Evolutionary conservation across 35 echinoderm and acorn worm species (phyloP), one percentile per base, ranked within the genome.

Genomic region (Stichopus chloronotus): DNA sequence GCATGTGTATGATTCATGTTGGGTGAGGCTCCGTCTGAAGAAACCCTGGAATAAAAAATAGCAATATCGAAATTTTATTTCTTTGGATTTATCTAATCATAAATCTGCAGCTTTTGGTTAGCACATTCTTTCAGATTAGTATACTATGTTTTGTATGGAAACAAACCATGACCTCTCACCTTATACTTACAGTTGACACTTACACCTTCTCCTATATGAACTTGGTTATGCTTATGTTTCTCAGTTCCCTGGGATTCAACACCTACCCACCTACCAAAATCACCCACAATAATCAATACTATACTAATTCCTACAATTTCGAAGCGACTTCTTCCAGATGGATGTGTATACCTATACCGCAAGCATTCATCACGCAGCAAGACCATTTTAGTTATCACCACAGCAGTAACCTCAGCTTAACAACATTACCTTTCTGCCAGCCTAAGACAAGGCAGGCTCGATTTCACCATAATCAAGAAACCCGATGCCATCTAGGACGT

Each of bases 1-100:
- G 76, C 97, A 99, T 63, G 97, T 99, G 83, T 99, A 99, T 8
- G 97, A 96, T 88, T 96, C 95, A 92, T 99, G 97, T 54, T 99
- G 97, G 22, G 93, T 96, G 57, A 99, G 95, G 63, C 97, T 99
- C 58, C 97, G 60, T 77, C 97, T 94, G 78, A 99, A 99, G 92
- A 99, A 99, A 88, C 97, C 97, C 97, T 99, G 93, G 7, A 87
- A 87, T 72, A 24, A 82, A 78, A 63, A 94, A 82, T 24, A 79
- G 78, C 92, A 53, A 19, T 9, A 71, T 71, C 4, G 1, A 43
- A 43, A 43, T 43, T 43, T 0, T 43, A 3, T 43, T 43, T 43
- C 30, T 43, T 43, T 43, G 30, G 30, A 43, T 43, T 43, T 43
- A 43, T 43, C 30, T 43, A 43, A 43, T 43, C 30, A 43, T 1